Base-by-base conservation (phyloP, 2,113 vertebrate genomes). In the Zeus faber region DNA sequence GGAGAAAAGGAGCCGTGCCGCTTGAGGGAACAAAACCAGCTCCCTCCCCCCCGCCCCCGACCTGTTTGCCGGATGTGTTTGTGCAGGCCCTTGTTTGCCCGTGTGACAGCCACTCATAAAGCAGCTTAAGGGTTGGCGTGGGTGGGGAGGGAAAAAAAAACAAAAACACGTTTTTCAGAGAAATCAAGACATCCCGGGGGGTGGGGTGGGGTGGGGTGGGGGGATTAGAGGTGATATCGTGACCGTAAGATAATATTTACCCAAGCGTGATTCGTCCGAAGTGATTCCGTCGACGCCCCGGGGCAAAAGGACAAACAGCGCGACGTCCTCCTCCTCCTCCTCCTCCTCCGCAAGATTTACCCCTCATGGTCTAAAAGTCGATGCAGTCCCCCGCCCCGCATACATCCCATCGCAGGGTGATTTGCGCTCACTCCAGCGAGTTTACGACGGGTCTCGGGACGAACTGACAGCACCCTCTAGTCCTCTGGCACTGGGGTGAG, bases 31-130 rank as follows among this genome's bases (percentile, higher is more conserved):
- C 52, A 24, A 76, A 81, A 85, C 76, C 69, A 59, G 54, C 37
- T 9, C 14, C 1, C 63, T 52, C 50, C 27, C 5, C 2, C 47
- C 9, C 17, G 33, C 41, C 61, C 74, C 58, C 53, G 31, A 59
- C 62, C 63, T 83, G 69, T 85, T 82, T 83, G 67, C 61, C 64
- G 62, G 29, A 48, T 6, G 54, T 76, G 72, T 83, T 82, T 83
- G 77, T 66, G 67, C 66, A 70, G 59, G 62, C 52, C 45, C n/a
- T n/a, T n/a, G n/a, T n/a, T n/a, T 49, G 64, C 20, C 7, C 9
- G 18, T 22, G 31, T 7, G 31, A 3, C 9, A 8, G n/a, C n/a
- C n/a, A n/a, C n/a, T 37, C 33, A 14, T n/a, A 11, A 37, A n/a
- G 33, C 10, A n/a, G 33, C 5, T 37, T 37, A 14, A n/a, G n/a